Conservation (phyloP, 2,888 invertebrate species). For the Scaptomyza flava region DNA sequence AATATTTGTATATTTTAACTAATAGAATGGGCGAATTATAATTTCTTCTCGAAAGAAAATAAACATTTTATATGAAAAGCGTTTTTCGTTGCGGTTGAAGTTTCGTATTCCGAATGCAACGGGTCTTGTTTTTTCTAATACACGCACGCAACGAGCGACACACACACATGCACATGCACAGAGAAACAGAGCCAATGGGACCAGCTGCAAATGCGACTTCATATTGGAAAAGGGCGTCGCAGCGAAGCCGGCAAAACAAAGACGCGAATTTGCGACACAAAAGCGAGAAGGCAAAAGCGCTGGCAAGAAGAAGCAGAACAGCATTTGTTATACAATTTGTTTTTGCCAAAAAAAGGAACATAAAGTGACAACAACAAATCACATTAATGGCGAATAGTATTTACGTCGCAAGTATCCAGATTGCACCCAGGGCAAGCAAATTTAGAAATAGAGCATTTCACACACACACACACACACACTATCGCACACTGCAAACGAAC, state of each 20-base stretch:
- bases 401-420: constrained; percentile 43
- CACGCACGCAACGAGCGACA: constrained; percentile 13
- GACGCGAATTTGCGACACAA: constrained; percentile 60
- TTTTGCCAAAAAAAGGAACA: constrained; percentile 16
- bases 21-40: background rate
- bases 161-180: constrained; percentile 1
- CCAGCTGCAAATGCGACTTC: constrained; percentile 59
- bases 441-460: constrained; percentile 54
- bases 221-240: constrained; percentile 68
- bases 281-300: constrained; percentile 52
- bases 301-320: constrained; percentile 21
- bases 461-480: constrained; percentile 6
- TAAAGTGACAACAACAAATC: constrained; percentile 11
- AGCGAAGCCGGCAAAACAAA: constrained; percentile 74
- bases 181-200: constrained; percentile 17
- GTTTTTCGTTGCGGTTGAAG: background rate
- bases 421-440: constrained; percentile 51
- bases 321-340: constrained; percentile 11
- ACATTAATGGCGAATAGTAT: constrained; percentile 9
- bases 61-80: too few relatives aligned
- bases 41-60: background rate
- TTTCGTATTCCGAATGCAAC: constrained; percentile 20
- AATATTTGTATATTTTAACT: background rate
- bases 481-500: constrained; percentile 12
- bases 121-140: constrained; percentile 1